Evolutionary conservation across 2,113 vertebrate genomes (phyloP), one percentile per base, ranked within the genome.

Genomic region (Lates calcarifer): DNA sequence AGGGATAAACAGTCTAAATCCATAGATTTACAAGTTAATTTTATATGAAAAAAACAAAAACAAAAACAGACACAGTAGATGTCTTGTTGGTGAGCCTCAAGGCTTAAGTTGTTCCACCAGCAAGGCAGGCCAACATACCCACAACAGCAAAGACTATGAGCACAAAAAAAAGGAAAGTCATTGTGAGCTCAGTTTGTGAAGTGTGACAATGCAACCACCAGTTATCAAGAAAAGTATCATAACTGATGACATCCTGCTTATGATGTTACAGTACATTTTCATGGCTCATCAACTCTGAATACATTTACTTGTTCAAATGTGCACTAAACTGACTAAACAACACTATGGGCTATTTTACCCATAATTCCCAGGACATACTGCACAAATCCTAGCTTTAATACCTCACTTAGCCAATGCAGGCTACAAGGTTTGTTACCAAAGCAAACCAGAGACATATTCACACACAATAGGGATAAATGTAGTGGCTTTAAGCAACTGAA

Each of bases 91-190:
- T 35, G 37, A 76, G 22, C 53, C 29, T 24, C 0, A 14, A 67
- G 45, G 81, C 77, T 78, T 43, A 31, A 49, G 43, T 29, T 74
- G 33, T 81, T 81, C 80, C 57, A 66, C 15, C 22, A n/a, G 58
- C 12, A 1, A 60, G 11, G 1, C 51, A 37, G 18, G 18, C 28
- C 28, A 31, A 41, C 18, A 39, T 7, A 62, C 28, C 13, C 1
- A 31, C 9, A 1, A 24, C 37, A 29, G 22, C 1, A 6, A 45
- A 49, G 1, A 65, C 26, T 8, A n/a, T n/a, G 8, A 15, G 15
- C 63, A 53, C 15, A 58, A 9, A 43, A 14, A 35, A 31, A 41
- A n/a, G n/a, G n/a, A n/a, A n/a, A n/a, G n/a, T n/a, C n/a, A n/a
- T n/a, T n/a, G n/a, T 12, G 39, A 60, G 26, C 31, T 51, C 24